These are phyloP conservation scores for Dascillus cervinus DNA, from an alignment of 2,888 invertebrate genomes.

Conservation along the genomic window DNA sequence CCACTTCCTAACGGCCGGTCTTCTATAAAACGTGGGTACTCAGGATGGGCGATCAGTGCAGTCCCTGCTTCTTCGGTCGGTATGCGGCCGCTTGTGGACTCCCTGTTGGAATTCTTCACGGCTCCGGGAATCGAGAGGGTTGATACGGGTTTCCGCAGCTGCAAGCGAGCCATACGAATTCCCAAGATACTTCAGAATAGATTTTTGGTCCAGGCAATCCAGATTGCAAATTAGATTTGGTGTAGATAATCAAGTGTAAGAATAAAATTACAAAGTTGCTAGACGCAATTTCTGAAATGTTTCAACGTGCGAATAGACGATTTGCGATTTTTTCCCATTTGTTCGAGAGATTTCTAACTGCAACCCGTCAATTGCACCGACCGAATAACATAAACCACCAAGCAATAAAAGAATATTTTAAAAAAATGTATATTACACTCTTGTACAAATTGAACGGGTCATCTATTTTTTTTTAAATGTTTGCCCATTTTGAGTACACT, in stretches of 20 bases:
- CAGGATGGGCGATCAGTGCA: constrained; percentile 84
- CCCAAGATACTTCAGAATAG: constrained; percentile 5
- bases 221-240: constrained; percentile 5
- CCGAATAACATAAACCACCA: too few species aligned
- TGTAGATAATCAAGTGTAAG: constrained; percentile 2
- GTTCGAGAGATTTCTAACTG: constrained; percentile 5
- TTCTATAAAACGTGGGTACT: constrained; percentile 86
- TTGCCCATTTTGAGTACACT: too few species aligned
- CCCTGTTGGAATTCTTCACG: constrained; percentile 61
- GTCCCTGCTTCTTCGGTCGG: constrained; percentile 74
- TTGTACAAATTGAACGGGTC: too few species aligned
- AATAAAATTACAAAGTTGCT: constrained; percentile 5
- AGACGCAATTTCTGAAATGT: too few species aligned
- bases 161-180: constrained; percentile 40
- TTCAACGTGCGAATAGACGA: too few species aligned
- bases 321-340: neutral
- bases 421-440: too few species aligned
- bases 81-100: constrained; percentile 43
- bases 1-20: constrained; percentile 72
- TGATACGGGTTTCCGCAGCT: constrained; percentile 97
- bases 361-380: too few species aligned
- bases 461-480: too few species aligned
- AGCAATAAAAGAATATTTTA: too few species aligned
- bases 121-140: constrained; percentile 94
- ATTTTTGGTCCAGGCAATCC: constrained; percentile 3